A percentile compares a stretch with the other conserved stretches of the same genome.
phyloP scores from a whole-genome alignment of 2,113 vertebrate species.

The Melanocharis versteri region DNA sequence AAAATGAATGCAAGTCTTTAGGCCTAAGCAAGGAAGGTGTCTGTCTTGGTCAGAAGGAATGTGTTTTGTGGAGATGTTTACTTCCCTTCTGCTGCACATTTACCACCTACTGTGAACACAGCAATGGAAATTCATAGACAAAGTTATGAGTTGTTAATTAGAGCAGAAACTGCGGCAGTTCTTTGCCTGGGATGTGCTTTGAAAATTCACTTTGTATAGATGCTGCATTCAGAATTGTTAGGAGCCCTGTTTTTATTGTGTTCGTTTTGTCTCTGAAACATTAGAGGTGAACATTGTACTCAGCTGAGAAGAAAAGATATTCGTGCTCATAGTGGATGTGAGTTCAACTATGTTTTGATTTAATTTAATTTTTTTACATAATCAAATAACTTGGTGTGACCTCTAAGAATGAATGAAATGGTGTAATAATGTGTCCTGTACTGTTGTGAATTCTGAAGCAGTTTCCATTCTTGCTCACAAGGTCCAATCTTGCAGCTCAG shows the following conservation, averaged over 20 bases:
- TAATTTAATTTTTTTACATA: not conserved
- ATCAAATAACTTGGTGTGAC: not conserved
- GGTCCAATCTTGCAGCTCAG: not conserved
- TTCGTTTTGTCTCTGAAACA: not conserved
- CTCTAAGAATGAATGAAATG: not conserved
- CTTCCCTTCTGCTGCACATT: not conserved
- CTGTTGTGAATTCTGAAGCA: not conserved
- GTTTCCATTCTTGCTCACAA: not conserved
- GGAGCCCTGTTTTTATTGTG: slow-evolving; percentile 1
- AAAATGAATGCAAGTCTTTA: not conserved
- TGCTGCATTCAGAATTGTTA: not conserved
- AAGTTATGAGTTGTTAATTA: slow-evolving; percentile 16
- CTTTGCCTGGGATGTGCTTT: not conserved
- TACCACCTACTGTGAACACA: not conserved
- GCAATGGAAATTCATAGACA: not conserved
- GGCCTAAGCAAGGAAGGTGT: not conserved
- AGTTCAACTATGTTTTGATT: not conserved
- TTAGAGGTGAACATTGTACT: not conserved
- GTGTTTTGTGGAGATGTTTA: not conserved
- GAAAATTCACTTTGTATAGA: slow-evolving; percentile 3
- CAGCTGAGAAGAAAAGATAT: not conserved
- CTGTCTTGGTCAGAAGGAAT: not conserved
- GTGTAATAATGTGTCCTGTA: not conserved
- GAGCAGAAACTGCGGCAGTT: not conserved
- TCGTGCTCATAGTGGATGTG: not conserved